Evolutionary conservation across 2,113 vertebrate genomes (phyloP).

Genomic region (Cavia aperea): DNA sequence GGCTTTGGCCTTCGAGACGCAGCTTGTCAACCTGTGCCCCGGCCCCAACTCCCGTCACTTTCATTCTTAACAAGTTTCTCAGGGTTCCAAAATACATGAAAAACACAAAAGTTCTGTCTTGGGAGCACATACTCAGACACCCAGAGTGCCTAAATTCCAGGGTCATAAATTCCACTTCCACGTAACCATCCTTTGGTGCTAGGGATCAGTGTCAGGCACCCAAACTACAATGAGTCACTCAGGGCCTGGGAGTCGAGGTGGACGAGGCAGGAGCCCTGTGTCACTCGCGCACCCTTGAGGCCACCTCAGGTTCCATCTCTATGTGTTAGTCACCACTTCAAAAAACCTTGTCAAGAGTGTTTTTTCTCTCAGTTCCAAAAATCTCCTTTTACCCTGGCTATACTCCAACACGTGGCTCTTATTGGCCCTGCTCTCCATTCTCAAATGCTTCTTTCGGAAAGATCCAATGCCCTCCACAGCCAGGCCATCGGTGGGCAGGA

Average conservation of each 20-base stretch:
- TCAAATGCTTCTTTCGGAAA: conserved; percentile 42
- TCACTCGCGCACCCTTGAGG: fast-evolving
- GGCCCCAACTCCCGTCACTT: background rate
- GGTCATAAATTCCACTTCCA: background rate
- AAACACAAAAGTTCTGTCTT: background rate
- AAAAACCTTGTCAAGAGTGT: background rate
- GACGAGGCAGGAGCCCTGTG: background rate
- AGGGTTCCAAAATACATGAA: background rate
- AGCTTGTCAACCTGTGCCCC: background rate
- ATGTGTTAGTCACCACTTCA: background rate
- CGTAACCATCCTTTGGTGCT: background rate
- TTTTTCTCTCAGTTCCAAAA: background rate
- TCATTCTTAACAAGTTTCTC: background rate
- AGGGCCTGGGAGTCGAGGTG: background rate
- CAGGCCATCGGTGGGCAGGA: conserved; percentile 37
- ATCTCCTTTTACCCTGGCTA: conserved; percentile 70
- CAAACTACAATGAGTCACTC: background rate
- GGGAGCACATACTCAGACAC: background rate
- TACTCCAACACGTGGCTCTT: conserved; percentile 46
- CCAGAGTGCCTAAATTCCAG: background rate
- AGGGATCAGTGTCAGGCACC: background rate
- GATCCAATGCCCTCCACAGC: conserved; percentile 65
- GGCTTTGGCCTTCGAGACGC: background rate
- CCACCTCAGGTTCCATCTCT: background rate
- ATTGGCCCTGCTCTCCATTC: too few relatives aligned